A percentile compares a stretch with the other conserved stretches of the same genome.
Evolutionary conservation across 2,797 vertebrate species (phyloP).

Genomic region (Sebastes vulpes): DNA sequence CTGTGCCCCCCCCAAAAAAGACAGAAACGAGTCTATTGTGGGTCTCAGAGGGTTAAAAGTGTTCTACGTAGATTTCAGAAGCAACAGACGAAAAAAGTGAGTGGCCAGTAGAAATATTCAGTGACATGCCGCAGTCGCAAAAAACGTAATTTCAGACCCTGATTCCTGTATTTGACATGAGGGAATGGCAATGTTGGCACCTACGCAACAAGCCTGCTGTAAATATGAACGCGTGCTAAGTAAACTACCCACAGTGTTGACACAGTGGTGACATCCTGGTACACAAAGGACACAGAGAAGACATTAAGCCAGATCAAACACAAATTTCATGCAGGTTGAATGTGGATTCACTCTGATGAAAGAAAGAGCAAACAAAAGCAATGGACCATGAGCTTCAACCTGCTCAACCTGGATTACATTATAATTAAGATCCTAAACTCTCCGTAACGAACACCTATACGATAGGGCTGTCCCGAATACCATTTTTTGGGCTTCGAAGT

Average conservation of each 20-base stretch:
- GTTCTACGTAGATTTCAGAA: neutral
- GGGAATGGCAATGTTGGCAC: neutral
- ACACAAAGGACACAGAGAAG: neutral
- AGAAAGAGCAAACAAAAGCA: constrained; percentile 27
- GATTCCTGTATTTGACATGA: neutral
- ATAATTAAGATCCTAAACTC: no score
- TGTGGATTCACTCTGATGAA: neutral
- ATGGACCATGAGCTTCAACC: neutral
- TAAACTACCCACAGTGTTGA: neutral
- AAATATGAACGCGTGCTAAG: neutral
- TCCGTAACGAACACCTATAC: no score
- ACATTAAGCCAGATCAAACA: neutral
- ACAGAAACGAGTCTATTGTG: no score
- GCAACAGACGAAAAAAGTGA: fast-evolving
- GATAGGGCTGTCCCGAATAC: no score
- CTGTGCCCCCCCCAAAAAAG: no score
- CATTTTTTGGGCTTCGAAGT: no score
- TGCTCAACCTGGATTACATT: no score
- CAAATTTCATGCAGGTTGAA: neutral
- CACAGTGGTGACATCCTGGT: constrained; percentile 37
- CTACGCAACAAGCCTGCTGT: neutral
- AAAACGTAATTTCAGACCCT: neutral
- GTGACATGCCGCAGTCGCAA: neutral
- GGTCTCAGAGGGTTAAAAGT: no score
- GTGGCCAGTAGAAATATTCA: neutral